These are phyloP conservation scores for Sarcophaga carnaria DNA, from an alignment of 2,888 invertebrate genomes.

Conservation along the genomic window DNA sequence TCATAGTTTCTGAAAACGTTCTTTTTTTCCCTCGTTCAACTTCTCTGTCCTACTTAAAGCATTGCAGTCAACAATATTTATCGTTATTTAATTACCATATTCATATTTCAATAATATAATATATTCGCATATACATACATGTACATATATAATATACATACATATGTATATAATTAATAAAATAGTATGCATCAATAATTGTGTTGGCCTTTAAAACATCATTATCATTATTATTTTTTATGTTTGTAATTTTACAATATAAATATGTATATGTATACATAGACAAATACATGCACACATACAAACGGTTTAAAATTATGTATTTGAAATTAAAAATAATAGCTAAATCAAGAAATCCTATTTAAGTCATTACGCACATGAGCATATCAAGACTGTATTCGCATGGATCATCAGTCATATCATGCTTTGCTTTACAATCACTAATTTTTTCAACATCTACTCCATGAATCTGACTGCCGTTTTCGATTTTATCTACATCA, in stretches of 20 bases:
- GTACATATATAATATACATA: background rate
- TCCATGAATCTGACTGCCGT: background rate
- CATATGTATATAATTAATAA: background rate
- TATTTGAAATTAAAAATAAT: background rate
- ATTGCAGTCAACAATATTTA: conserved; percentile 3
- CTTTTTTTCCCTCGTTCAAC: background rate
- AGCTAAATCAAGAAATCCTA: background rate
- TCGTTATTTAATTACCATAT: conserved; percentile 4
- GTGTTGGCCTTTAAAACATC: background rate
- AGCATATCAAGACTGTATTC: conserved; percentile 51
- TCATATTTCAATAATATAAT: conserved; percentile 2
- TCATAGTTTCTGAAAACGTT: background rate
- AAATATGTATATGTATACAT: too few species aligned
- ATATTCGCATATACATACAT: background rate
- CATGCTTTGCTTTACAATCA: conserved; percentile 54
- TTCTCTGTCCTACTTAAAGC: background rate
- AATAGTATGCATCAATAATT: background rate
- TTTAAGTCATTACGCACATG: conserved; percentile 7
- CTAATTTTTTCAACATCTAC: conserved; percentile 5
- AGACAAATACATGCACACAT: too few species aligned
- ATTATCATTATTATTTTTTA: too few species aligned
- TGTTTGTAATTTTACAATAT: too few species aligned
- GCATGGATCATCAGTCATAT: conserved; percentile 53
- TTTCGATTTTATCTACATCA: conserved; percentile 19
- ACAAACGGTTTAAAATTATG: too few species aligned